These are phyloP conservation scores for Microcebus griseorufus DNA, from an alignment of 2,113 vertebrate genomes.

Conservation along the genomic window DNA sequence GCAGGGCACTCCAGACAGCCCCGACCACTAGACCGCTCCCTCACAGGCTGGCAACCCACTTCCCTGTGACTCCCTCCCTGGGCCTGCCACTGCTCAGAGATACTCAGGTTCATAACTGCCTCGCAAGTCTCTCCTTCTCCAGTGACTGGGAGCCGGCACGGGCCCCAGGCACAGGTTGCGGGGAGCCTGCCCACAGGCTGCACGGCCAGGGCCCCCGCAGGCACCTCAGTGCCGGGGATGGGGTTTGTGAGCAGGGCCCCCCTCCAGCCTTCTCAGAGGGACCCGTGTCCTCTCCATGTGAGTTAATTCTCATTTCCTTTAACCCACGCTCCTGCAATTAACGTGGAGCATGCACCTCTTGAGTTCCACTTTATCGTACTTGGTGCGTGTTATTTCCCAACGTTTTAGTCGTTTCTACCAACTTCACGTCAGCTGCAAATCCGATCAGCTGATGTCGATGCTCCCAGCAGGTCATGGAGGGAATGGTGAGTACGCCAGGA, in stretches of 20 bases:
- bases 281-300: no score
- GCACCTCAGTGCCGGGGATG: accelerated
- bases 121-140: neutral
- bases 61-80: no score
- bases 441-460: accelerated
- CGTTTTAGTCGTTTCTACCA: neutral
- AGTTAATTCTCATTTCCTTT: neutral
- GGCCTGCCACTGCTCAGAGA: neutral
- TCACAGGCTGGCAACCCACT: no score
- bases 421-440: neutral
- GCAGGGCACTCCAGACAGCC: no score
- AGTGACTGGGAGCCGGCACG: neutral
- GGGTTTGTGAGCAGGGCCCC: neutral
- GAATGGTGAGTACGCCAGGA: accelerated
- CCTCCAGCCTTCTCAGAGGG: no score
- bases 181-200: neutral
- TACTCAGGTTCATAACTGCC: accelerated
- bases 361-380: neutral
- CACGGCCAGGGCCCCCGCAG: neutral
- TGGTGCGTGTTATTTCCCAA: neutral
- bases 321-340: no score
- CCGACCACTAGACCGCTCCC: no score
- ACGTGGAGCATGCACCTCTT: neutral
- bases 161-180: neutral
- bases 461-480: neutral